A percentile compares a stretch with the other conserved stretches of the same genome.
These are phyloP conservation scores for Steatornis caripensis DNA, from an alignment of 2,113 vertebrate genomes.

Conservation along the genomic window DNA sequence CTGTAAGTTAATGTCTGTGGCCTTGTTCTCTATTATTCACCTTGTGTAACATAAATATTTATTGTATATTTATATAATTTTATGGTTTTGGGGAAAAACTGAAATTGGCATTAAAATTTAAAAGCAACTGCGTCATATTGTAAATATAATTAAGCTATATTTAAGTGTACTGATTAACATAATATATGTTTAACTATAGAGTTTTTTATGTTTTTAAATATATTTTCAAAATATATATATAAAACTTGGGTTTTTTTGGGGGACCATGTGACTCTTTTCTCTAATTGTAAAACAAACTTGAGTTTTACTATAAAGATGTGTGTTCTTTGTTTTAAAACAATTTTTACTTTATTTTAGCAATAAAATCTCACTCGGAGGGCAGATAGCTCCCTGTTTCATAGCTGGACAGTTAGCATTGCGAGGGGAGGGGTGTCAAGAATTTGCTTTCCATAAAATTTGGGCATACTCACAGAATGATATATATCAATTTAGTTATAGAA, in stretches of 20 bases:
- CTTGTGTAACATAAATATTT: slow-evolving; percentile 86
- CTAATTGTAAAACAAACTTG: slow-evolving; percentile 78
- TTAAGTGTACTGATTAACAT: slow-evolving; percentile 86
- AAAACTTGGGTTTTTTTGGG: slow-evolving; percentile 70
- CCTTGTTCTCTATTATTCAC: slow-evolving; percentile 85
- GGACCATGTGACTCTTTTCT: slow-evolving; percentile 81
- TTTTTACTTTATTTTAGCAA: slow-evolving; percentile 70
- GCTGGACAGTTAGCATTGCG: slow-evolving; percentile 3
- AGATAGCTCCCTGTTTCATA: slow-evolving; percentile 62
- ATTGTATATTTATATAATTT: slow-evolving; percentile 88
- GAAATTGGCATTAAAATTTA: slow-evolving; percentile 84
- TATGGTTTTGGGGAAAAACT: slow-evolving; percentile 74
- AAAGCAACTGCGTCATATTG: slow-evolving; percentile 80
- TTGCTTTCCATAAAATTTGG: slow-evolving; percentile 28
- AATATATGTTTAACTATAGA: slow-evolving; percentile 87
- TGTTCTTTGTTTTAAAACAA: slow-evolving; percentile 76
- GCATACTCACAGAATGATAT: slow-evolving; percentile 23
- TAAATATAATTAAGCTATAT: slow-evolving; percentile 85
- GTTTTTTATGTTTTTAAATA: slow-evolving; percentile 86
- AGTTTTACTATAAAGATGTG: slow-evolving; percentile 78
- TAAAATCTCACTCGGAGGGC: slow-evolving; percentile 59
- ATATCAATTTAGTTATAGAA: slow-evolving; percentile 57
- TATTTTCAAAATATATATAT: slow-evolving; percentile 69
- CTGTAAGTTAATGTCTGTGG: slow-evolving; percentile 83
- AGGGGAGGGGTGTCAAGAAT: slow-evolving; percentile 30